Evolutionary conservation across 2,797 vertebrate species (phyloP), one percentile per base, ranked within the genome.

Genomic region (Onychomys arenicola): DNA sequence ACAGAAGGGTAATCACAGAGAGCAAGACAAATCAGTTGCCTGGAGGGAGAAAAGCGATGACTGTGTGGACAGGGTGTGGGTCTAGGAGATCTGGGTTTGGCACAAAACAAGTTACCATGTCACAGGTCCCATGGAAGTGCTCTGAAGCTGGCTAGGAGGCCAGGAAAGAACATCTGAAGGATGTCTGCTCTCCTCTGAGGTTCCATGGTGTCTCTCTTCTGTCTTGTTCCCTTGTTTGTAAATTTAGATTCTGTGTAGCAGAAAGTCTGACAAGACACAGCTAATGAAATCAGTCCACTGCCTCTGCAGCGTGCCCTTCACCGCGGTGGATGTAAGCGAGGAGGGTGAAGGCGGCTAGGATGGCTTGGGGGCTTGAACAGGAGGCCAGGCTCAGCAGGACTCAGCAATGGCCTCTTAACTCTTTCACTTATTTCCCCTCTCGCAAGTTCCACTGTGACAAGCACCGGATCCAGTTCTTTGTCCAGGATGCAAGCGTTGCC

Each of bases 371-470:
- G 75, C 71, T 27, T 4, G 5, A 14, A 49, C 37, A 14, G 77
- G 80, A 61, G 57, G 17, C 3, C 43, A 84, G 37, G 27, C 17
- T 91, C 59, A 34, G 25, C 32, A 27, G 46, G 32, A 23, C 0
- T 14, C 25, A 1, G 6, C 32, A 34, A 67, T 19, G 61, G 10
- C 5, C 12, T 82, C 37, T 89, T 86, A 67, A 78, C 14, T 61
- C n/a, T 73, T 21, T 34, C 63, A 11, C 13, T 0, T 94, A 99
- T 80, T 98, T 97, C 97, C 95, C 40, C 32, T 61, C 97, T 99
- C 19, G 97, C 98, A 32, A 99, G 99, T 99, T 98, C 92, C 98
- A 99, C 11, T 98, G 98, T 13, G 98, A 99, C 12, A 98, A 98
- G 17, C 98, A 98, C 40, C 98, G 96, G 43, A 99, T 97, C 6